Evolutionary conservation across 30 jellyfish, hydroid and myxozoan species (phyloP).

Genomic region (Sanderia malayensis): DNA sequence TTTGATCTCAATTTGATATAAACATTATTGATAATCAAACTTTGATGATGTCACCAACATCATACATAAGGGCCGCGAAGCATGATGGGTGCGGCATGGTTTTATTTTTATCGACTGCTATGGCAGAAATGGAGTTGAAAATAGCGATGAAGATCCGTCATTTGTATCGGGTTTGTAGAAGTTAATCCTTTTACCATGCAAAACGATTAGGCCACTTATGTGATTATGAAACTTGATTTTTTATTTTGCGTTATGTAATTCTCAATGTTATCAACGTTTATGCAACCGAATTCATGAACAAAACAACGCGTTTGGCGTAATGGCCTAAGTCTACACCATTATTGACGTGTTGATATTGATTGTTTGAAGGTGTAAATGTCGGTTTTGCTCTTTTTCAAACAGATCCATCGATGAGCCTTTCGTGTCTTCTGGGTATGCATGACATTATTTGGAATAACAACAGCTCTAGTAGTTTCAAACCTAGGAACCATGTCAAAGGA

Average conservation of each 20-base stretch:
- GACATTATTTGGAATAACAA: conserved; percentile 88
- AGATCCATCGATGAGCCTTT: conserved; percentile 85
- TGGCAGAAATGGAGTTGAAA: conserved; percentile 3
- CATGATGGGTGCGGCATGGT: conserved; percentile 81
- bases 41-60: too few relatives aligned
- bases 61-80: conserved; percentile 66
- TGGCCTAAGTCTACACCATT: conserved; percentile 1
- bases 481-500: conserved; percentile 60
- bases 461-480: conserved; percentile 65
- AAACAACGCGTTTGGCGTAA: too few relatives aligned
- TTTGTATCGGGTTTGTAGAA: conserved; percentile 46
- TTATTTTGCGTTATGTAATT: not conserved
- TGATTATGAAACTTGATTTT: not conserved
- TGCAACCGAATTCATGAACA: conserved; percentile 13
- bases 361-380: not conserved
- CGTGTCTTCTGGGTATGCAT: conserved; percentile 98
- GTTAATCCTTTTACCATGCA: conserved; percentile 1
- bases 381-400: conserved; percentile 5
- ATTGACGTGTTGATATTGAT: not conserved
- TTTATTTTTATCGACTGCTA: conserved; percentile 18
- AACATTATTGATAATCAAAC: too few relatives aligned
- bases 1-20: too few relatives aligned
- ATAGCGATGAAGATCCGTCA: conserved; percentile 38
- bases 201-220: not conserved
- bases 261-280: conserved; percentile 4